Percentiles rank a stretch among this genome's conserved stretches.
Conservation (phyloP, 2,888 invertebrate genomes). For the Busseola fusca region DNA sequence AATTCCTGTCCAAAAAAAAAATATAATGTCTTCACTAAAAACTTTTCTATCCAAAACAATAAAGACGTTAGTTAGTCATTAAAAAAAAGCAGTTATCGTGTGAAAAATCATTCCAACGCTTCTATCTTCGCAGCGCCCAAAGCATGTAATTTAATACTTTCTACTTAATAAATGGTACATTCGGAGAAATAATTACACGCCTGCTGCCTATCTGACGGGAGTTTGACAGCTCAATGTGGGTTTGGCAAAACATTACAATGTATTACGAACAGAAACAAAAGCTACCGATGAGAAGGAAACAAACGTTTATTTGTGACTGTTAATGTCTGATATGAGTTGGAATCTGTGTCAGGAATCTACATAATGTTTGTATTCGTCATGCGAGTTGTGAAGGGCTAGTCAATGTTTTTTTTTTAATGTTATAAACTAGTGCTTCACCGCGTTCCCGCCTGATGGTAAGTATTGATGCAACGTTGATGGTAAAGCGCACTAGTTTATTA, state of each 20-base stretch:
- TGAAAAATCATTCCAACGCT: constrained; percentile 76
- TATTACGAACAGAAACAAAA: constrained; percentile 61
- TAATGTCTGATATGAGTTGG: constrained; percentile 50
- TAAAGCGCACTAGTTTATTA: no score
- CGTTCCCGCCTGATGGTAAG: no score
- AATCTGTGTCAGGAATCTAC: constrained; percentile 55
- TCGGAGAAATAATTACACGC: constrained; percentile 83
- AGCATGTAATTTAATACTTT: constrained; percentile 85
- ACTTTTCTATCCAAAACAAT: constrained; percentile 75
- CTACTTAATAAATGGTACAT: constrained; percentile 77
- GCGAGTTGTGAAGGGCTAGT: constrained; percentile 1
- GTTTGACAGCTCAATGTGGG: constrained; percentile 83
- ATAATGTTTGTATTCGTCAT: constrained; percentile 31
- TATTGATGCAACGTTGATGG: no score
- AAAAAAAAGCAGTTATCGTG: constrained; percentile 79
- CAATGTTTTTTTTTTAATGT: no score
- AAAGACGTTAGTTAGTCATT: constrained; percentile 75
- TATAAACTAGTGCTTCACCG: no score
- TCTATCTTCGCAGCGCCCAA: constrained; percentile 71
- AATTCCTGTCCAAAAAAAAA: constrained; percentile 41
- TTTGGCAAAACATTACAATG: constrained; percentile 75
- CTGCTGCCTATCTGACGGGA: constrained; percentile 75
- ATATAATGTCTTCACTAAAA: constrained; percentile 61
- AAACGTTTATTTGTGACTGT: constrained; percentile 60
- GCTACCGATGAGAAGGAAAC: constrained; percentile 64